Conservation (phyloP, 2,113 vertebrate genomes). For the Columba livia region DNA sequence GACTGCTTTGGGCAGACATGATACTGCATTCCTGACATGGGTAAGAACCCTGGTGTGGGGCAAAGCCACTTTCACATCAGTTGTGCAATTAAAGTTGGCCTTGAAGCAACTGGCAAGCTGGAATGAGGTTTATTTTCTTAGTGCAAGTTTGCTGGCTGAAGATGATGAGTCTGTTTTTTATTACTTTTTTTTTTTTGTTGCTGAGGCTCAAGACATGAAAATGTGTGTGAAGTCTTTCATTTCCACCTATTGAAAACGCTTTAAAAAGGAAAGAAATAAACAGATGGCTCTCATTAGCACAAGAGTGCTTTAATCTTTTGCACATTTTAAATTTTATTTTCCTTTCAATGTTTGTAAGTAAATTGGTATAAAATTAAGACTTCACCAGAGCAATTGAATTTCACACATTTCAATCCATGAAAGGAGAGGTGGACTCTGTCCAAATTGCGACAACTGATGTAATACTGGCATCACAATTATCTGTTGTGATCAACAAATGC, state of each 20-base stretch:
- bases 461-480: slow-evolving; percentile 8
- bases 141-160: not conserved
- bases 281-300: slow-evolving; percentile 72
- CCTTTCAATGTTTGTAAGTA: slow-evolving; percentile 24
- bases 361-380: slow-evolving; percentile 54
- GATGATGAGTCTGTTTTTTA: not conserved
- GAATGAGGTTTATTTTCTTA: not conserved
- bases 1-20: not conserved
- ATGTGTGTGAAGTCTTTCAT: slow-evolving; percentile 56
- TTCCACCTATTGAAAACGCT: slow-evolving; percentile 32
- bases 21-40: not conserved
- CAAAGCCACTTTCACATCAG: not conserved
- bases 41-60: not conserved
- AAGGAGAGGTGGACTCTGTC: slow-evolving; percentile 24
- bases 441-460: not conserved
- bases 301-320: slow-evolving; percentile 52
- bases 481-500: not conserved
- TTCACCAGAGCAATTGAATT: slow-evolving; percentile 44
- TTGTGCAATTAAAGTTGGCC: not conserved
- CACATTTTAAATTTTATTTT: slow-evolving; percentile 66
- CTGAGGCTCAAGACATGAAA: slow-evolving; percentile 46
- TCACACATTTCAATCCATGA: slow-evolving; percentile 17
- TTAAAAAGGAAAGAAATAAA: slow-evolving; percentile 42
- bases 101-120: not conserved
- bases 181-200: not conserved